phyloP scores from a whole-genome alignment of 2,797 vertebrate genomes.

The Clarias platycephalus region DNA sequence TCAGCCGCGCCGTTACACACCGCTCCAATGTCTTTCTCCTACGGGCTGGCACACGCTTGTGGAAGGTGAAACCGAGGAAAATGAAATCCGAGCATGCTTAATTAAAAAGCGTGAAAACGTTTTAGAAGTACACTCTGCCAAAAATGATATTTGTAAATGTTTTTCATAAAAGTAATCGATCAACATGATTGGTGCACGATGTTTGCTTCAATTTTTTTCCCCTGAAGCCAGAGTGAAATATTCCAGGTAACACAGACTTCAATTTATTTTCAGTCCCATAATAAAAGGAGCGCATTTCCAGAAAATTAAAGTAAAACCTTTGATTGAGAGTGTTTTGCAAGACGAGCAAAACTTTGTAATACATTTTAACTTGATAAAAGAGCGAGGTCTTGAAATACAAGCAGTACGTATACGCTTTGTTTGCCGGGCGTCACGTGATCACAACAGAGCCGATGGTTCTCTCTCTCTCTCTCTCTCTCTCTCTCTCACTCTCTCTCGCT shows the following conservation, averaged over 20 bases:
- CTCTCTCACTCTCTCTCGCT: too few relatives aligned
- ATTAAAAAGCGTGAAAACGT: not conserved
- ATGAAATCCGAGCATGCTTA: not conserved
- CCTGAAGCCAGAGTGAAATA: not conserved
- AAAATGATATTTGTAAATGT: not conserved
- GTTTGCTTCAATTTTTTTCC: not conserved
- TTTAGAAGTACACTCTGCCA: not conserved
- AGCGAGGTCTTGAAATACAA: too few relatives aligned
- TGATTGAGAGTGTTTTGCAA: too few relatives aligned
- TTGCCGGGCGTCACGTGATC: too few relatives aligned
- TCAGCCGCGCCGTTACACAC: slow-evolving; percentile 18
- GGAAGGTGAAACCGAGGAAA: not conserved
- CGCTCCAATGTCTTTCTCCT: slow-evolving; percentile 53
- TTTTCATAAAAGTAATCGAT: not conserved
- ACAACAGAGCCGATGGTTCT: too few relatives aligned
- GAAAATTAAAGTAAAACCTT: too few relatives aligned
- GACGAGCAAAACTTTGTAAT: too few relatives aligned
- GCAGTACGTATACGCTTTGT: too few relatives aligned
- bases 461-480: too few relatives aligned
- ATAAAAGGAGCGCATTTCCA: too few relatives aligned
- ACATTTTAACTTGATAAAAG: too few relatives aligned
- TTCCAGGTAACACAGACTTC: not conserved
- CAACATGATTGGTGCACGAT: not conserved
- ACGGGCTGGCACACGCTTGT: not conserved
- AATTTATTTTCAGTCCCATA: not conserved